A percentile compares a stretch with the other conserved stretches of the same genome.
phyloP scores from a whole-genome alignment of 2,888 invertebrate species.

The Lamproptera curius region DNA sequence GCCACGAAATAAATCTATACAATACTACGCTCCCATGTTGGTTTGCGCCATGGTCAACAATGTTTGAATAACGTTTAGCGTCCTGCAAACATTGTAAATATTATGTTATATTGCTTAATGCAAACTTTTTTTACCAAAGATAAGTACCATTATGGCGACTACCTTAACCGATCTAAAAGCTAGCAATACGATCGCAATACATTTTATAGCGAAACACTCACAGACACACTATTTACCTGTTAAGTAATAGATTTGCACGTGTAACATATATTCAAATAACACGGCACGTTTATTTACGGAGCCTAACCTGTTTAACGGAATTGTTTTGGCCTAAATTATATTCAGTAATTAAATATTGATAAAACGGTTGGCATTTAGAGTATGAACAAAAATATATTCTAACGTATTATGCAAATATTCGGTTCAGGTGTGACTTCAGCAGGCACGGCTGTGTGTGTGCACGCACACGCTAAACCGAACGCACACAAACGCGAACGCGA shows the following conservation, averaged over 20 bases:
- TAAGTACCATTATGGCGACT: too few species aligned
- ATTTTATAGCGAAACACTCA: neutral
- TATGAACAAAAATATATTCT: slow-evolving; percentile 11
- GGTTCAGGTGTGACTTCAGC: slow-evolving; percentile 29
- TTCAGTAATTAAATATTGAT: neutral
- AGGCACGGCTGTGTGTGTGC: slow-evolving; percentile 30
- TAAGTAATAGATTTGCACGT: too few species aligned
- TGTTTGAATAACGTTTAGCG: neutral
- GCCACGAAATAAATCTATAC: neutral
- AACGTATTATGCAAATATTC: slow-evolving; percentile 37
- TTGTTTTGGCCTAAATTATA: neutral
- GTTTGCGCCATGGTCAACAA: neutral
- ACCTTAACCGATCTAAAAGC: too few species aligned
- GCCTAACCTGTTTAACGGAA: neutral
- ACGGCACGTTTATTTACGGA: neutral
- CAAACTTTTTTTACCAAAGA: neutral
- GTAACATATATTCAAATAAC: neutral
- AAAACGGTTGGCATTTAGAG: neutral
- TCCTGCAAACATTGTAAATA: too few species aligned
- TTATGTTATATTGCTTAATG: too few species aligned
- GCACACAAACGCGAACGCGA: slow-evolving; percentile 26
- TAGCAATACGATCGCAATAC: too few species aligned
- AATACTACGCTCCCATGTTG: neutral
- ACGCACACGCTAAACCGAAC: slow-evolving; percentile 34
- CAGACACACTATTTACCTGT: too few species aligned